Evolutionary conservation across 2,113 vertebrate genomes (phyloP).

Genomic region (Oostethus manadensis): DNA sequence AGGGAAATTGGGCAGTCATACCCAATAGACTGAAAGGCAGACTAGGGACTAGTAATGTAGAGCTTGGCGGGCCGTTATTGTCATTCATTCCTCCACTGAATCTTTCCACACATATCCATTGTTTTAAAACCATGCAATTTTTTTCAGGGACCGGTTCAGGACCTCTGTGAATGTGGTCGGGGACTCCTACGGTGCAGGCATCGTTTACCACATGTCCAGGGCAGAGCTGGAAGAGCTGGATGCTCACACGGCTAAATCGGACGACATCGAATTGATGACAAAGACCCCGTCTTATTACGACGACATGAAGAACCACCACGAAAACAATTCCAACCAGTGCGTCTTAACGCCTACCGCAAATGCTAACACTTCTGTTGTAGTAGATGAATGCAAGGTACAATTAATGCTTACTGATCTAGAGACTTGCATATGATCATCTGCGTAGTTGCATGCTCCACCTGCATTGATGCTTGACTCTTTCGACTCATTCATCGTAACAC

Average conservation of each 20-base stretch:
- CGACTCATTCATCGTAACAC: slow-evolving; percentile 34
- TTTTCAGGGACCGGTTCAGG: slow-evolving; percentile 90
- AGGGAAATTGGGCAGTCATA: too few relatives aligned
- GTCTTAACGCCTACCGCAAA: slow-evolving; percentile 77
- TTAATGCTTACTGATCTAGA: slow-evolving; percentile 89
- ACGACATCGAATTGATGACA: slow-evolving; percentile 96
- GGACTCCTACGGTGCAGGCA: slow-evolving; percentile 95
- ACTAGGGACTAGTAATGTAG: too few relatives aligned
- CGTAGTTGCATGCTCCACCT: slow-evolving; percentile 69
- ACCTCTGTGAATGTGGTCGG: slow-evolving; percentile 98
- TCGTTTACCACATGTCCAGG: slow-evolving; percentile 95
- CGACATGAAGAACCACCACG: slow-evolving; percentile 95
- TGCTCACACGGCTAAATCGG: slow-evolving; percentile 78
- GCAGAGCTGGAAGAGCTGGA: slow-evolving; percentile 88
- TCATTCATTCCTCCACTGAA: too few relatives aligned
- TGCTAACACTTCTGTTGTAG: slow-evolving; percentile 92
- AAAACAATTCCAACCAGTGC: slow-evolving; percentile 98
- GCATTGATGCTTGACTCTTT: slow-evolving; percentile 43
- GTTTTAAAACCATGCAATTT: background rate
- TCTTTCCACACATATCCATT: background rate
- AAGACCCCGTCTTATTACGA: slow-evolving; percentile 93
- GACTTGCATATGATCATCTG: slow-evolving; percentile 81
- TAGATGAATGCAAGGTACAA: slow-evolving; percentile 99
- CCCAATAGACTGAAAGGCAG: too few relatives aligned
- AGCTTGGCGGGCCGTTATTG: too few relatives aligned